Conservation (phyloP, 2,113 vertebrate genomes). For the Arvicanthis niloticus region DNA sequence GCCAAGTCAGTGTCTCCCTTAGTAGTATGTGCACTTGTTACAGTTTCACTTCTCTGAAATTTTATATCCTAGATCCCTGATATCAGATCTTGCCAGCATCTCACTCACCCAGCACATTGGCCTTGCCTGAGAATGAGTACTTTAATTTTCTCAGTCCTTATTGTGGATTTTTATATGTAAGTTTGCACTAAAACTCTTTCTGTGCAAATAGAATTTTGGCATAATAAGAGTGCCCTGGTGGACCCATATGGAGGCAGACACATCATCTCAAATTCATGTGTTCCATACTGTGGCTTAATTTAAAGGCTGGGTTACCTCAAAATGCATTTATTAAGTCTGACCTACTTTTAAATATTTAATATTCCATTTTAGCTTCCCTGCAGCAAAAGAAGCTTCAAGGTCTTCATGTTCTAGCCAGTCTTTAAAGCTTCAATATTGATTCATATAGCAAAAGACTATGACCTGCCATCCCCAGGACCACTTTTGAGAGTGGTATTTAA, state of each 20-base stretch:
- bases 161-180: conserved; percentile 81
- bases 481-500: conserved; percentile 51
- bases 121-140: conserved; percentile 60
- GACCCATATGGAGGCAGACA: conserved; percentile 67
- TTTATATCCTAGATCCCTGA: not conserved
- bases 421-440: conserved; percentile 59
- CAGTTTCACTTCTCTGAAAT: not conserved
- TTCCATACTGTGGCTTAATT: conserved; percentile 75
- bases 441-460: conserved; percentile 24
- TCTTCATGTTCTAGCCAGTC: conserved; percentile 52
- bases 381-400: conserved; percentile 66
- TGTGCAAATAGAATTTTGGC: conserved; percentile 78
- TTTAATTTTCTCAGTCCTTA: conserved; percentile 77
- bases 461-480: not conserved
- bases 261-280: conserved; percentile 70
- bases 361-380: conserved; percentile 78
- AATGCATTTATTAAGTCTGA: conserved; percentile 86
- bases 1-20: not conserved
- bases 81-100: not conserved
- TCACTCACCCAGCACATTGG: not conserved
- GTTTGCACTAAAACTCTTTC: conserved; percentile 76
- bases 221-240: conserved; percentile 71
- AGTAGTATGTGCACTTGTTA: not conserved
- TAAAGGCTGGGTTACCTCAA: conserved; percentile 82
- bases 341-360: conserved; percentile 86